Base-by-base conservation (phyloP, 2,113 vertebrate genomes). In the Desmodus rotundus region DNA sequence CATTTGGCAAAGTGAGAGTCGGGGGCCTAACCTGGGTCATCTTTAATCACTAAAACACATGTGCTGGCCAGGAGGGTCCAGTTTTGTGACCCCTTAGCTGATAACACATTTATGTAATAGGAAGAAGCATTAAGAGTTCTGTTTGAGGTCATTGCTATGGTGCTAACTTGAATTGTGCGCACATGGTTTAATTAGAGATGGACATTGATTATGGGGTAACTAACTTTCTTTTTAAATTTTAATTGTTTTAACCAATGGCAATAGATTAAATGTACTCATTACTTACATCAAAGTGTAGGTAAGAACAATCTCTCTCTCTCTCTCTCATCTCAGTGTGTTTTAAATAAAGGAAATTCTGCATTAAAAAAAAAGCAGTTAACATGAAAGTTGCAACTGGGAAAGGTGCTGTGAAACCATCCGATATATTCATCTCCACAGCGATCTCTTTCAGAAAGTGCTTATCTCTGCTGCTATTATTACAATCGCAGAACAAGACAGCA, bases 401-500 rank as follows among this genome's bases (percentile, higher is more conserved):
- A 92, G 41, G 84, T 90, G 65, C 16, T 10, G 20, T 74, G 87
- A 96, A 98, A 88, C n/a, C 83, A 43, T 94, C 26, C 8, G 3
- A 82, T 81, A 73, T 90, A 74, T 94, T 94, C 97, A 97, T 94
- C 93, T 96, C 77, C 87, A 87, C 94, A 33, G 89, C 9, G 3
- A 96, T 97, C 96, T 96, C 81, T 96, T 96, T 98, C 89, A 95
- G 77, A 96, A 95, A 96, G 83, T 91, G 52, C 91, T 97, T 97
- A 97, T 97, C 96, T 96, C n/a, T n/a, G 31, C 92, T 96, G 81
- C 97, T 98, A 78, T 96, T 97, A 96, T 93, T 97, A 92, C 86
- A 74, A 58, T 98, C 73, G 14, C 47, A 54, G 88, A 90, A 81
- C 12, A 22, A 92, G 97, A 96, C 96, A 98, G 93, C 96, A 54